Percentiles rank a stretch among this genome's conserved stretches.
phyloP scores from a whole-genome alignment of 2,113 vertebrate genomes.

The Oncorhynchus kisutch region DNA sequence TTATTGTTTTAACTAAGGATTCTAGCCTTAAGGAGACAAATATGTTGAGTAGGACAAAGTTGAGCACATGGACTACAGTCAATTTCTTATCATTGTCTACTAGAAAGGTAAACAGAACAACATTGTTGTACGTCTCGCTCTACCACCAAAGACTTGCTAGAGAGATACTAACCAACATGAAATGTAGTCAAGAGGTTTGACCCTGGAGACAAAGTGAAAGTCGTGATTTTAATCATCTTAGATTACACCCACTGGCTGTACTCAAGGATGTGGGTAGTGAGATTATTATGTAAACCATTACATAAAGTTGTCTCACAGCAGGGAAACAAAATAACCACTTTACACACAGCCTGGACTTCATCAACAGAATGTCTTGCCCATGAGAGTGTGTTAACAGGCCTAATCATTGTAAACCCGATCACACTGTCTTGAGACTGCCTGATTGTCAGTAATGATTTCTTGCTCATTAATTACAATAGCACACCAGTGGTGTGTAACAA shows the following conservation, averaged over 20 bases:
- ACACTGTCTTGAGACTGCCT: neutral
- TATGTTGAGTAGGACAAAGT: too few relatives aligned
- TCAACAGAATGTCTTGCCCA: neutral
- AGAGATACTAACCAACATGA: slow-evolving; percentile 42
- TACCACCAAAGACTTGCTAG: neutral
- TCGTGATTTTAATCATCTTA: slow-evolving; percentile 23
- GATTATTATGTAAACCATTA: slow-evolving; percentile 65
- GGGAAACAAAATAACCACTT: neutral
- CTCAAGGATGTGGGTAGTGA: slow-evolving; percentile 38
- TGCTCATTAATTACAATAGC: neutral
- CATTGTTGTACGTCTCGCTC: neutral
- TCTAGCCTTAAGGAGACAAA: too few relatives aligned
- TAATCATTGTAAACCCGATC: too few relatives aligned
- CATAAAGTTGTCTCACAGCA: slow-evolving; percentile 37
- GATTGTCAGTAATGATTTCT: neutral
- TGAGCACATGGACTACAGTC: neutral
- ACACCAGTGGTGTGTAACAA: neutral
- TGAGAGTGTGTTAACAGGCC: too few relatives aligned
- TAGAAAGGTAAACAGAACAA: neutral
- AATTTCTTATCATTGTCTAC: slow-evolving; percentile 19
- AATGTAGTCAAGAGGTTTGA: slow-evolving; percentile 30
- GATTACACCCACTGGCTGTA: slow-evolving; percentile 41
- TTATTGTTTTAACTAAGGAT: too few relatives aligned
- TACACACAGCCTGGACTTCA: neutral
- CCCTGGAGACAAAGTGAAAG: slow-evolving; percentile 49